Evolutionary conservation across 2,113 vertebrate genomes (phyloP), one percentile per base, ranked within the genome.

Genomic region (Engystomops pustulosus): DNA sequence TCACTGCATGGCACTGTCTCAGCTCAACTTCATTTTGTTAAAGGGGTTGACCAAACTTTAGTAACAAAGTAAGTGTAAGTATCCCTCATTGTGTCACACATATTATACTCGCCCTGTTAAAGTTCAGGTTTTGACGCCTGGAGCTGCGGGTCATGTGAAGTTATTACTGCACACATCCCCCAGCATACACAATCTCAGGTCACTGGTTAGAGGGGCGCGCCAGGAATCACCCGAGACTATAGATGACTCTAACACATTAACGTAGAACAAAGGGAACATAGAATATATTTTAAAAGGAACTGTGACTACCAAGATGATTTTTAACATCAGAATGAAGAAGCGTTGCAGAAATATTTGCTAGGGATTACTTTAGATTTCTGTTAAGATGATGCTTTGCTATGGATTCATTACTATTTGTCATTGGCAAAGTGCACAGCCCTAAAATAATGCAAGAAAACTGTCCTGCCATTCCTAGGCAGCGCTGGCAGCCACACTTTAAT

Each of bases 281-380:
- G 41, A 17, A 9, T 30, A 45, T 5, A 30, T 6, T 6, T 3
- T 20, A 45, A 83, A 69, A 20, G 2, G 1, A 34, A 58, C 4
- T 76, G 32, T 0, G 0, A 2, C 34, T 85, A 14, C 10, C 77
- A 27, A n/a, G n/a, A n/a, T n/a, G n/a, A n/a, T n/a, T n/a, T n/a
- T n/a, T n/a, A n/a, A n/a, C n/a, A n/a, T n/a, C n/a, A n/a, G n/a
- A n/a, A n/a, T 27, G 78, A 36, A 3, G 68, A 25, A 14, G 23
- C 72, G 41, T 77, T 81, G 3, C 20, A n/a, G 51, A 75, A 85
- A 68, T 85, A 70, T 80, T 68, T 86, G 74, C 32, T 86, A 3
- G 51, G 44, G 45, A 60, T 69, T 2, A 27, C 8, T 86, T 85
- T 25, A 78, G 18, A 44, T 67, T 45, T 47, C 17, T 55, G 7